Evolutionary conservation across 2,797 vertebrate species (phyloP), one percentile per base, ranked within the genome.

Genomic region (Microcaecilia unicolor): DNA sequence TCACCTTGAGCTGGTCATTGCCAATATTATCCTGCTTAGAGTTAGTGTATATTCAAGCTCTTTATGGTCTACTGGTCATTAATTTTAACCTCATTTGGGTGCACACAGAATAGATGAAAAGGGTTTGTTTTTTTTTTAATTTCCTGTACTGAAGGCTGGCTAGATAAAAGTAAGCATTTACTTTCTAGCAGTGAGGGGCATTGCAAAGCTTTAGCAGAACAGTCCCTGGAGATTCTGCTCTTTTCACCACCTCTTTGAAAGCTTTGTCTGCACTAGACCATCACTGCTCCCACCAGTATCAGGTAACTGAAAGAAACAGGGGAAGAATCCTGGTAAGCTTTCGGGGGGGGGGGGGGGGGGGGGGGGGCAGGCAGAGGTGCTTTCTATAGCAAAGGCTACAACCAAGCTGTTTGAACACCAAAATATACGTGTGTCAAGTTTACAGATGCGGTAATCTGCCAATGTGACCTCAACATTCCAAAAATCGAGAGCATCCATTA

Each of bases 201-300:
- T 36, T 55, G 47, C 52, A 48, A 49, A 64, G 65, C 62, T 64
- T 61, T 47, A 51, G 63, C 69, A 61, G 61, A 21, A 1, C 51
- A 18, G 44, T 80, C 84, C 76, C 85, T 37, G 50, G 76, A 72
- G 83, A 69, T 61, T 64, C 68, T 81, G 81, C 81, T 72, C 73
- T 86, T 92, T 93, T 92, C 88, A 91, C 81, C 86, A 78, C 84
- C 89, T 81, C 81, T 87, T 83, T 81, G 64, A 93, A 93, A 85
- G 83, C 89, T 91, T 90, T 88, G 90, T 94, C 89, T 77, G 73
- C 81, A 74, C 51, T 72, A 76, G 83, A 83, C 81, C 84, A 77
- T 84, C 64, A 68, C 64, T 50, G 86, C 88, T 97, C 91, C 89
- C 93, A 95, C 92, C 88, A 67, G 84, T 95, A 97, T 98, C 91